Conservation (phyloP, 2,888 invertebrate genomes). For the Callyntrura guangdongensis region DNA sequence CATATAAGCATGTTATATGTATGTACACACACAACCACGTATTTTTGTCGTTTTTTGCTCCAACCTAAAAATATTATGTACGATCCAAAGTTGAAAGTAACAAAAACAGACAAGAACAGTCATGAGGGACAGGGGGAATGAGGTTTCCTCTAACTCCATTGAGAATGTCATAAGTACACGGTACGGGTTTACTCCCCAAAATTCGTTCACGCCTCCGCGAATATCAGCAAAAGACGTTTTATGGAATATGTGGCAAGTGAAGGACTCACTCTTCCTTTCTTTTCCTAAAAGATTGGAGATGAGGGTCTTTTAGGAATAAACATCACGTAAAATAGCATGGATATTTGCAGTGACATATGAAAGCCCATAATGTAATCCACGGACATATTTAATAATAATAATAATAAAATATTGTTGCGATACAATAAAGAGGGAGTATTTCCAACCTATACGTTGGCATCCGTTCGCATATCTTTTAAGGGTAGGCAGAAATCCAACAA, state of each 20-base stretch:
- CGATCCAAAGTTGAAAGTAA: background rate
- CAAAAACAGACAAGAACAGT: conserved; percentile 49
- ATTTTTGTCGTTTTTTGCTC: background rate
- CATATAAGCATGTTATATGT: too few relatives aligned
- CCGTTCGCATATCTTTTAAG: too few relatives aligned
- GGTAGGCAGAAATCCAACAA: too few relatives aligned
- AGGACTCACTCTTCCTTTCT: too few relatives aligned
- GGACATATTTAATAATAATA: conserved; percentile 9
- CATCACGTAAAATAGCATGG: conserved; percentile 28
- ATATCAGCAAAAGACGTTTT: conserved; percentile 23
- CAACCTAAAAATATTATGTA: too few relatives aligned
- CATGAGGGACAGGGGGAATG: conserved; percentile 54
- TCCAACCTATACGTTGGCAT: too few relatives aligned
- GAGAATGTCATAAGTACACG: conserved; percentile 55
- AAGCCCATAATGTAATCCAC: background rate
- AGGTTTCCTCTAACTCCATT: conserved; percentile 62
- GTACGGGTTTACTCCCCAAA: background rate
- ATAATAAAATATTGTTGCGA: conserved; percentile 11
- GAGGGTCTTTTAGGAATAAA: conserved; percentile 52
- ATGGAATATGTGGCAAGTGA: conserved; percentile 1
- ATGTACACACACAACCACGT: too few relatives aligned
- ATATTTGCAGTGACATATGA: background rate
- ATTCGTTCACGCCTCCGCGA: conserved; percentile 53
- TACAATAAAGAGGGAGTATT: too few relatives aligned
- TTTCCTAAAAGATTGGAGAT: conserved; percentile 29